These are phyloP conservation scores for Vanessa atalanta DNA, from an alignment of 1,140 invertebrate genomes.

Conservation along the genomic window DNA sequence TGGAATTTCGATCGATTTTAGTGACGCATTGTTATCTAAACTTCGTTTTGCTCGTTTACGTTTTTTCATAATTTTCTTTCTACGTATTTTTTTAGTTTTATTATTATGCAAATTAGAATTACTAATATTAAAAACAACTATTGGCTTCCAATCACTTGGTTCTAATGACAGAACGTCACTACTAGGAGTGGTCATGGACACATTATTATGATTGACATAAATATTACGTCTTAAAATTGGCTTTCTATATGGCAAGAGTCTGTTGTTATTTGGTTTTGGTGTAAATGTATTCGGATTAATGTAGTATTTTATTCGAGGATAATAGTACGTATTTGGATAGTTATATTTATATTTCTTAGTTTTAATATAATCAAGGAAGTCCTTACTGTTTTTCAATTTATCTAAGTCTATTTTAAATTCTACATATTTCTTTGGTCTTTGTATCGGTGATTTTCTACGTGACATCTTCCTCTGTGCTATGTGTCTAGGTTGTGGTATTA, in stretches of 20 bases:
- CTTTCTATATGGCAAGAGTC: constrained; percentile 56
- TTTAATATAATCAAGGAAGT: constrained; percentile 70
- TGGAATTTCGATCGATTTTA: constrained; percentile 11
- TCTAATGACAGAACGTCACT: constrained; percentile 30
- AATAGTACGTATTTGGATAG: constrained; percentile 72
- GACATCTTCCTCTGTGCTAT: constrained; percentile 71
- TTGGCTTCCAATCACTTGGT: constrained; percentile 67
- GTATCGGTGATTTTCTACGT: constrained; percentile 50
- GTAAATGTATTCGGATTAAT: constrained; percentile 58
- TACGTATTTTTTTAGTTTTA: constrained; percentile 37
- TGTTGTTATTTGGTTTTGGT: constrained; percentile 55
- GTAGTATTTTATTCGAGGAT: constrained; percentile 69
- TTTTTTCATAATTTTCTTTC: constrained; percentile 46
- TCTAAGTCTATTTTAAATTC: constrained; percentile 71
- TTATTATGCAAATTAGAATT: constrained; percentile 28
- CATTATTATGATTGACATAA: constrained; percentile 35
- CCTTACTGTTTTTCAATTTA: constrained; percentile 70
- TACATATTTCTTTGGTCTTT: constrained; percentile 69
- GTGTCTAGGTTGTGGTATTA: constrained; percentile 67
- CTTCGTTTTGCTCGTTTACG: constrained; percentile 50
- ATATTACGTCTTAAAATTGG: constrained; percentile 42
- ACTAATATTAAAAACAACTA: constrained; percentile 48
- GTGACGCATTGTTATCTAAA: constrained; percentile 26
- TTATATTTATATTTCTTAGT: constrained; percentile 75
- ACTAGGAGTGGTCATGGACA: constrained; percentile 27